Base-by-base conservation (phyloP, 2,888 invertebrate genomes). In the Dicyrtoma fusca region DNA sequence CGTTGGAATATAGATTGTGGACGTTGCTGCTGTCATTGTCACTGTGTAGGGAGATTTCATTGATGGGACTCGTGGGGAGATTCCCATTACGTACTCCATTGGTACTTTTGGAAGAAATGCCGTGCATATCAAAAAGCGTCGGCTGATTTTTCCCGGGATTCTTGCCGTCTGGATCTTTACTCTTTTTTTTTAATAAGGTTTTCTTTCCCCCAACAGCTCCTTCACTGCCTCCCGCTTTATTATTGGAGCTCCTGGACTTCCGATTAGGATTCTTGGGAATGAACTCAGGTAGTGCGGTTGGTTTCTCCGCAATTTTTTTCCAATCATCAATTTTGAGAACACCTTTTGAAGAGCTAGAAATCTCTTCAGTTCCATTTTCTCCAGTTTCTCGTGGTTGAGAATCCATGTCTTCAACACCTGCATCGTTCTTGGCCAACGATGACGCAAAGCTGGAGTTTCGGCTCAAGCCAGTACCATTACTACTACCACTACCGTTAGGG, bases 241-340 rank as follows among this genome's bases (percentile, higher is more conserved):
- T 47, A 23, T 34, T 34, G 3, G 34, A 34, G 34, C 34, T 34
- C 4, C 34, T n/a, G 3, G 51, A 61, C 42, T 74, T 70, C 44
- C 74, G 68, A 6, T 70, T 69, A 6, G 77, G 70, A 63, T 73
- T 57, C 49, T 77, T 77, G 14, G 74, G 77, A 64, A 72, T 75
- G 59, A 77, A 77, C 53, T 77, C 77, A 19, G 74, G 66, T 19
- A 72, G 17, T n/a, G 55, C 64, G 0, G 63, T 53, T 42, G 74
- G 73, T 51, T 80, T 79, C n/a, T 80, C 78, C 0, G 53, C 51
- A 0, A 77, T 78, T 61, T 79, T 80, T 19, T 76, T 79, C 80
- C 80, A 80, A 0, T 75, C 75, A 44, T 80, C 79, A 71, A 80
- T 78, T 10, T 76, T 64, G 6, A 74, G 72, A 6, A 80, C 44